phyloP scores from a whole-genome alignment of 2,797 vertebrate species.

The Euphonia xanthogaster region DNA sequence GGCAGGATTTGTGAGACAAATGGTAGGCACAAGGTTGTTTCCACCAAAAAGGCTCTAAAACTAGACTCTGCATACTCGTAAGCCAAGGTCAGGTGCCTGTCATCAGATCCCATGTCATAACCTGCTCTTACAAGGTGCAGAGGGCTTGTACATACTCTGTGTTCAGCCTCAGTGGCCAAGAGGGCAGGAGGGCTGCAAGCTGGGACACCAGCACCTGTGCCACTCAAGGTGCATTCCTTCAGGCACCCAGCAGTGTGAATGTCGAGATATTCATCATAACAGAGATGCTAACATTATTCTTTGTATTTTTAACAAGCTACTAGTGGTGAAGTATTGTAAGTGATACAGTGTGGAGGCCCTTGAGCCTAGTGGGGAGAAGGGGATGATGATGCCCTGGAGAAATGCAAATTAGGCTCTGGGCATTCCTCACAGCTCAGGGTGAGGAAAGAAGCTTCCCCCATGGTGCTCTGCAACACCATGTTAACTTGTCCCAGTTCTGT shows the following conservation, averaged over 20 bases:
- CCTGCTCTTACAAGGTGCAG: rapidly evolving
- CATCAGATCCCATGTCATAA: not conserved
- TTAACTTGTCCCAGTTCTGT: not conserved
- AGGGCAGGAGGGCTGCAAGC: not conserved
- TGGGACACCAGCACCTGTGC: not conserved
- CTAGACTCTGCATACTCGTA: not conserved
- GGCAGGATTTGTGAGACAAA: not conserved
- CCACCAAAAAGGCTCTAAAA: not conserved
- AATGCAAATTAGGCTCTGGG: not conserved
- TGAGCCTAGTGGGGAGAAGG: not conserved
- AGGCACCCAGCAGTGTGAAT: not conserved
- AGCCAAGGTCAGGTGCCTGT: not conserved
- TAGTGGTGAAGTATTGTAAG: not conserved
- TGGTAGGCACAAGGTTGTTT: not conserved
- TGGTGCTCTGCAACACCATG: not conserved
- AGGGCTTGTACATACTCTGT: not conserved
- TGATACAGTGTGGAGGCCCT: not conserved
- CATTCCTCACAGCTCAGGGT: not conserved
- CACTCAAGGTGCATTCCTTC: rapidly evolving
- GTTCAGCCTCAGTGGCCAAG: rapidly evolving
- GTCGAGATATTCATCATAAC: not conserved
- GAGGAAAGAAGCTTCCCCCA: not conserved
- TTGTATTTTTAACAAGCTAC: not conserved
- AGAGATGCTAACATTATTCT: not conserved
- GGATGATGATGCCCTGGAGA: not conserved